phyloP scores from a whole-genome alignment of 2,888 invertebrate species.

The Diplazon laetatorius region DNA sequence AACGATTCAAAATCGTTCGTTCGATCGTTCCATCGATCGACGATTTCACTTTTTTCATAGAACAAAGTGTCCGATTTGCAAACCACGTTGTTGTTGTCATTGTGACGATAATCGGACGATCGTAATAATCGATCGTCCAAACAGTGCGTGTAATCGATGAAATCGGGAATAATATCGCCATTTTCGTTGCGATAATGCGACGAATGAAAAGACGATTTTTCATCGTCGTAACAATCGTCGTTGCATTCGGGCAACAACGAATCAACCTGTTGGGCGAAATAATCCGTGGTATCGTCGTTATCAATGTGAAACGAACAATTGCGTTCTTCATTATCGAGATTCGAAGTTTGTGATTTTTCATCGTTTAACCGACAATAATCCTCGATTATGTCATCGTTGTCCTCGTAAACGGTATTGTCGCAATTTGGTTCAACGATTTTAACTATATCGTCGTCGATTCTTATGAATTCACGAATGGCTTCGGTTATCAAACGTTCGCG shows the following conservation, averaged over 20 bases:
- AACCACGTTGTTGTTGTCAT: conserved; percentile 26
- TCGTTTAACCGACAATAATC: conserved; percentile 29
- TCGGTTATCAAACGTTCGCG: conserved; percentile 62
- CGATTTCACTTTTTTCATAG: conserved; percentile 36
- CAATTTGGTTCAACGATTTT: conserved; percentile 16
- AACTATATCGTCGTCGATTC: conserved; percentile 23
- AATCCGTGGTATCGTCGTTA: conserved; percentile 36
- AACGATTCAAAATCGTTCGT: neutral
- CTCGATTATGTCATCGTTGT: conserved; percentile 16
- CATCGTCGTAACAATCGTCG: conserved; percentile 19
- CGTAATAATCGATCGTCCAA: conserved; percentile 31
- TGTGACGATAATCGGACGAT: too few relatives aligned
- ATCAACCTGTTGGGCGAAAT: neutral
- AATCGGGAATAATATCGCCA: conserved; percentile 41
- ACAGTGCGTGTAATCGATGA: conserved; percentile 39
- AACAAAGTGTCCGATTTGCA: conserved; percentile 39
- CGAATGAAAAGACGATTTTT: neutral
- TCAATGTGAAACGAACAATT: conserved; percentile 53
- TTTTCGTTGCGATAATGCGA: conserved; percentile 14
- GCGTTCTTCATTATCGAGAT: conserved; percentile 46
- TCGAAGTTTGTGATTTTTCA: neutral
- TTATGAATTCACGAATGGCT: conserved; percentile 53
- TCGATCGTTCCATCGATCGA: conserved; percentile 31
- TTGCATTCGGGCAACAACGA: neutral
- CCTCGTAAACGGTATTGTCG: neutral